Percentiles rank a stretch among this genome's conserved stretches.
These are phyloP conservation scores for Drosophila aldrichi DNA, from an alignment of 2,888 invertebrate species.

Conservation along the genomic window DNA sequence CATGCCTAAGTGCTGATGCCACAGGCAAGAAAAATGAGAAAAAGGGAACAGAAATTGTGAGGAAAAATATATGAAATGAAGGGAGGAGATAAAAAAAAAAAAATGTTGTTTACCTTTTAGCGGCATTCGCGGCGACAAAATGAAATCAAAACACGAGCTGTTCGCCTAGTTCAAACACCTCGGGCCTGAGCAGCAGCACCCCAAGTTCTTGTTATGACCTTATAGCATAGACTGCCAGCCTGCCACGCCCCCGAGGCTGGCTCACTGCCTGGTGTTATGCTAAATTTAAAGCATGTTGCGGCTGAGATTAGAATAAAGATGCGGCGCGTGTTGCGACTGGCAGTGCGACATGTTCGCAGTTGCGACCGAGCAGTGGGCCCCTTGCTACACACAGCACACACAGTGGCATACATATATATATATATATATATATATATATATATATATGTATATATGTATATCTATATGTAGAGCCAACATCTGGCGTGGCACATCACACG, in stretches of 20 bases:
- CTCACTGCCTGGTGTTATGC: slow-evolving; percentile 60
- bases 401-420: no score
- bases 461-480: slow-evolving; percentile 49
- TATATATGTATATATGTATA: background rate
- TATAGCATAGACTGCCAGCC: slow-evolving; percentile 49
- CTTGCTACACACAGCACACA: background rate
- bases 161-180: slow-evolving; percentile 60
- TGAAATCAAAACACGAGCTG: slow-evolving; percentile 69
- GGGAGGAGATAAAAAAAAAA: background rate
- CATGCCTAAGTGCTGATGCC: slow-evolving; percentile 39
- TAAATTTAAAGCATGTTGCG: slow-evolving; percentile 77
- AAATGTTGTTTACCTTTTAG: slow-evolving; percentile 71
- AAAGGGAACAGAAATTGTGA: background rate
- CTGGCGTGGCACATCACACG: slow-evolving; percentile 76
- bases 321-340: slow-evolving; percentile 50
- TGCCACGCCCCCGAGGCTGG: slow-evolving; percentile 1
- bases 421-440: background rate
- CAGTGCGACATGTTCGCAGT: slow-evolving; percentile 54
- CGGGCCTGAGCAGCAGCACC: slow-evolving; percentile 36
- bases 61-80: background rate
- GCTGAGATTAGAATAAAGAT: slow-evolving; percentile 72
- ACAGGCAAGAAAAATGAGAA: background rate
- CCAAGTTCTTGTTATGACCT: slow-evolving; percentile 63
- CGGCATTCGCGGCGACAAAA: slow-evolving; percentile 64
- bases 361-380: slow-evolving; percentile 25